phyloP scores from a whole-genome alignment of 2,888 invertebrate species.

The Tenthredo notha region DNA sequence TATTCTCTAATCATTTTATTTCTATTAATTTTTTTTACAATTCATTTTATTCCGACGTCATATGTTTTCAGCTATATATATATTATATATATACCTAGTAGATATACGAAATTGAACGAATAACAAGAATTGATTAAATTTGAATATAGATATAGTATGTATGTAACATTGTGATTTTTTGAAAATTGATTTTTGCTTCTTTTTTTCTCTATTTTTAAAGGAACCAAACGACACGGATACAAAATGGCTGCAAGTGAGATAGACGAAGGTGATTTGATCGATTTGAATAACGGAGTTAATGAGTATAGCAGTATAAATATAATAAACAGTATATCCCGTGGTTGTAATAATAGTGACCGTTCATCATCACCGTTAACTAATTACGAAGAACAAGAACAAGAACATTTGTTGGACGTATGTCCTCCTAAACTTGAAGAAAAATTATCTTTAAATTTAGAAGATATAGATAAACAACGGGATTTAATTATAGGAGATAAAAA shows the following conservation, averaged over 20 bases:
- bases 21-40: not conserved
- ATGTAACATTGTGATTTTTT: no score
- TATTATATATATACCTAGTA: no score
- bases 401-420: conserved; percentile 75
- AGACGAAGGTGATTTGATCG: conserved; percentile 74
- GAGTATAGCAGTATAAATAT: not conserved
- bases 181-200: not conserved
- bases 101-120: no score
- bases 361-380: conserved; percentile 50
- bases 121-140: not conserved
- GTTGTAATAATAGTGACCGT: not conserved
- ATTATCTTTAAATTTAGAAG: conserved; percentile 68
- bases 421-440: conserved; percentile 75
- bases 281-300: conserved; percentile 68
- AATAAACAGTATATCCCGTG: conserved; percentile 49
- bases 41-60: not conserved
- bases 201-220: not conserved
- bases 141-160: not conserved
- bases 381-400: conserved; percentile 75
- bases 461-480: not conserved
- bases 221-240: conserved; percentile 32
- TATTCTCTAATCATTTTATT: no score
- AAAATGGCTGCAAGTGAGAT: conserved; percentile 52
- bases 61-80: not conserved
- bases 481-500: not conserved